Evolutionary conservation across 2,797 vertebrate species (phyloP).

Genomic region (Chelon labrosus): DNA sequence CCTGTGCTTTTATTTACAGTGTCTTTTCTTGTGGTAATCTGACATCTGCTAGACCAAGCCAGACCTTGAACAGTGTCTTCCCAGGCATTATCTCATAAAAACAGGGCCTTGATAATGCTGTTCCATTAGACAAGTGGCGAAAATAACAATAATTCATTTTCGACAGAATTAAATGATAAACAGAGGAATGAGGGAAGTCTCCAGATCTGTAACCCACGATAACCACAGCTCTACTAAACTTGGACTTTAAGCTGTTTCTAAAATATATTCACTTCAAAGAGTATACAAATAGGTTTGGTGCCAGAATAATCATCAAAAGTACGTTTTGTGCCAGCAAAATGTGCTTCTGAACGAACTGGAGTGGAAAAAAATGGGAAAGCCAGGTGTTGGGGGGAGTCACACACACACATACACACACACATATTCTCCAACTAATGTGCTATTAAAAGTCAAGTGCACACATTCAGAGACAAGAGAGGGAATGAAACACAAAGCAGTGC

Average conservation of each 20-base stretch:
- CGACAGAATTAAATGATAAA: conserved; percentile 69
- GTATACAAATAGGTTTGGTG: conserved; percentile 57
- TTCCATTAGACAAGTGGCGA: conserved; percentile 62
- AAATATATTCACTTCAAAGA: conserved; percentile 69
- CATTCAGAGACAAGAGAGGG: conserved; percentile 32
- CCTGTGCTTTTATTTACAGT: conserved; percentile 65
- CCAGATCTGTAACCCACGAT: conserved; percentile 62
- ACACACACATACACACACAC: conserved; percentile 29
- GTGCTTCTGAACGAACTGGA: conserved; percentile 55
- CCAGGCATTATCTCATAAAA: conserved; percentile 73
- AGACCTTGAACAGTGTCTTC: conserved; percentile 71
- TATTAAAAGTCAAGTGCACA: conserved; percentile 61
- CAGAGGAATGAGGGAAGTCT: conserved; percentile 64
- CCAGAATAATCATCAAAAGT: conserved; percentile 67
- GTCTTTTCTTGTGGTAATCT: conserved; percentile 73
- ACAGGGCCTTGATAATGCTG: conserved; percentile 72
- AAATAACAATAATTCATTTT: conserved; percentile 71
- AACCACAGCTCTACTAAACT: conserved; percentile 48
- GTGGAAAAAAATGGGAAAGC: conserved; percentile 45
- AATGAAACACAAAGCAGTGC: conserved; percentile 27
- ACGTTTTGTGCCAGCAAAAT: conserved; percentile 46
- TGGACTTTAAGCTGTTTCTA: conserved; percentile 52
- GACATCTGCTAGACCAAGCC: conserved; percentile 68
- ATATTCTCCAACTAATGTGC: conserved; percentile 40
- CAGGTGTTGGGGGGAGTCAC: conserved; percentile 44